Evolutionary conservation across 1,140 invertebrate genomes (phyloP), one percentile per base, ranked within the genome.

Genomic region (Trichonephila clavata): DNA sequence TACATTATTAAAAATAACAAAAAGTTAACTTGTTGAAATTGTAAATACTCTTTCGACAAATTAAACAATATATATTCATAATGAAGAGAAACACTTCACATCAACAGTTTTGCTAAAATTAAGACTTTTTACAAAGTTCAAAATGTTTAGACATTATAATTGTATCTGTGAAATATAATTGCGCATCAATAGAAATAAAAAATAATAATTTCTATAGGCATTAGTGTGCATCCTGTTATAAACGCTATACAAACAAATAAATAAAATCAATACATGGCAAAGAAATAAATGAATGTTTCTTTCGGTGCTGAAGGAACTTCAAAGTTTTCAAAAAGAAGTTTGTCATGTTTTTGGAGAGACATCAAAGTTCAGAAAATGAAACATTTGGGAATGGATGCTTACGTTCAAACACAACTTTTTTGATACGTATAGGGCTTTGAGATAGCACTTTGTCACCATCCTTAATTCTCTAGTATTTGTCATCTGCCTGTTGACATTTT

Each of bases 311-410:
- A 10, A 5, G 24, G n/a, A 68, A 27, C 57, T 20, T 59, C 21
- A n/a, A 63, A 86, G 18, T 50, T n/a, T 86, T 24, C 65, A 68
- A 27, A 27, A 24, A 65, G 63, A 65, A 65, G 24, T n/a, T 24
- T 65, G 63, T 65, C 63, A 24, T n/a, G 65, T 21, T 83, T 20
- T 83, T 50, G 20, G 59, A 59, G 59, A 39, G 21, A 65, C 21
- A 90, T 21, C 68, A 77, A 18, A n/a, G 87, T 32, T 80, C 68
- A 80, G 81, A 91, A 63, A 14, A 91, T 91, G 77, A 91, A 80
- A 91, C 24, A 91, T 91, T 13, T 61, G 21, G 18, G 77, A 16
- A 83, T 83, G 81, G 81, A 61, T 61, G 50, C 43, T 43, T 81
- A 43, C 27, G 61, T 91, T 43, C 16, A 77, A 89, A 89, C 63